Conservation (phyloP, 92 coral and sea anemone genomes). For the Isaurus tuberculatus region DNA sequence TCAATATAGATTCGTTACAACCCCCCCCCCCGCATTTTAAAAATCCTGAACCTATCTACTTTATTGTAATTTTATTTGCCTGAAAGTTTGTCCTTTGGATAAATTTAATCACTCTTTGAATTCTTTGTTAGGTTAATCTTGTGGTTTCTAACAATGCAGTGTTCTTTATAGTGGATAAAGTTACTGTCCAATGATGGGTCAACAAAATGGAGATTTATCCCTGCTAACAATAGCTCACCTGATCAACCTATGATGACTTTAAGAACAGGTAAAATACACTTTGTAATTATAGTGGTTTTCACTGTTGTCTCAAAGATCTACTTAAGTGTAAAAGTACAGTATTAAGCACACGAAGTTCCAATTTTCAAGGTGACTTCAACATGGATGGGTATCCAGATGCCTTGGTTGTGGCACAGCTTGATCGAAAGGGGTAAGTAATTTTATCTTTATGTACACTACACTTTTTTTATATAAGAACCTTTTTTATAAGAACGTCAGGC, state of each 20-base stretch:
- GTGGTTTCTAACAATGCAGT: too few species aligned
- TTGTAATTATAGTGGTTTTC: neutral
- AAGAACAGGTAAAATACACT: conserved; percentile 71
- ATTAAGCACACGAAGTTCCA: neutral
- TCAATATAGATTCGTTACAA: too few species aligned
- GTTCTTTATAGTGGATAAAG: conserved; percentile 69
- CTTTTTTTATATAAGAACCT: too few species aligned
- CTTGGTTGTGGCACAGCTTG: conserved; percentile 65
- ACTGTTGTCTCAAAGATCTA: neutral
- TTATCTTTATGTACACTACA: too few species aligned
- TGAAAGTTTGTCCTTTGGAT: too few species aligned
- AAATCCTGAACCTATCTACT: too few species aligned
- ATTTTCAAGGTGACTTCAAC: conserved; percentile 81
- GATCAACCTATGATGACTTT: conserved; percentile 86
- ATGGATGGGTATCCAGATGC: conserved; percentile 96
- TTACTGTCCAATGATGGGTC: conserved; percentile 64
- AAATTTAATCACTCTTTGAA: too few species aligned
- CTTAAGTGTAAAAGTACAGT: neutral
- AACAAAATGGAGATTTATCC: conserved; percentile 78
- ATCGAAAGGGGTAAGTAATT: neutral
- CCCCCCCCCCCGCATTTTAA: too few species aligned
- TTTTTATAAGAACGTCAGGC: too few species aligned
- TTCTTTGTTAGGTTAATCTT: too few species aligned
- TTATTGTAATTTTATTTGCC: too few species aligned
- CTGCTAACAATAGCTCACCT: conserved; percentile 53